Evolutionary conservation across 2,888 invertebrate species (phyloP).

Genomic region (Aquatica leii): DNA sequence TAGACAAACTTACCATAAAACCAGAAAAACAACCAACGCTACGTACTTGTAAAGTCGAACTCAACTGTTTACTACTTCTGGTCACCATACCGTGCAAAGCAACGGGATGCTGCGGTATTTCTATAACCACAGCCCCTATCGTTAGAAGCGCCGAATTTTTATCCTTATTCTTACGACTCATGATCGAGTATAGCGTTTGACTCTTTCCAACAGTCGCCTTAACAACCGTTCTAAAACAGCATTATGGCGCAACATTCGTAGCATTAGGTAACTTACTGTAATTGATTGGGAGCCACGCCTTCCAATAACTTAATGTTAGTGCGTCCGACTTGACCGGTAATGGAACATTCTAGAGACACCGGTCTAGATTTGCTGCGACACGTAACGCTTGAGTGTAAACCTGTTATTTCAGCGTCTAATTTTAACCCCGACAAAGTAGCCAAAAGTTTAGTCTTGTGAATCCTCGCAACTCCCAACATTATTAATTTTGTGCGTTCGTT

Average conservation of each 20-base stretch:
- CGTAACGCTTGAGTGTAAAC: conserved; percentile 88
- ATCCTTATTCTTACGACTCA: conserved; percentile 76
- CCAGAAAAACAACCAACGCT: neutral
- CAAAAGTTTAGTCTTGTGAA: conserved; percentile 84
- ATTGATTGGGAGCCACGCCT: conserved; percentile 85
- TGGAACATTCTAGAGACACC: conserved; percentile 76
- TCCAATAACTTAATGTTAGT: conserved; percentile 92
- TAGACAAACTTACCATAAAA: conserved; percentile 46
- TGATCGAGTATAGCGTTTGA: conserved; percentile 89
- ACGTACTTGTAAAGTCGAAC: conserved; percentile 84
- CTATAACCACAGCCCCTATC: conserved; percentile 89
- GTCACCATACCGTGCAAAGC: conserved; percentile 98
- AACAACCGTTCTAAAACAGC: conserved; percentile 80
- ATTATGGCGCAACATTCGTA: neutral
- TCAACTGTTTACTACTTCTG: conserved; percentile 90
- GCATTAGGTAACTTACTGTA: conserved; percentile 67
- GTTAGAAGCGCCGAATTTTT: conserved; percentile 84
- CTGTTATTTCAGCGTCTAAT: conserved; percentile 92
- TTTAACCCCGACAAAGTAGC: conserved; percentile 94
- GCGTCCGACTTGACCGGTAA: conserved; percentile 89
- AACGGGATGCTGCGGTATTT: conserved; percentile 98
- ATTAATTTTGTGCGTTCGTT: conserved; percentile 78
- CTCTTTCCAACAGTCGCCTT: conserved; percentile 92
- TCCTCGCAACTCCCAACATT: conserved; percentile 87
- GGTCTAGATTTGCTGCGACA: conserved; percentile 86